Percentiles rank a stretch among this genome's conserved stretches.
Evolutionary conservation across 2,113 vertebrate species (phyloP).

Genomic region (Albula goreensis): DNA sequence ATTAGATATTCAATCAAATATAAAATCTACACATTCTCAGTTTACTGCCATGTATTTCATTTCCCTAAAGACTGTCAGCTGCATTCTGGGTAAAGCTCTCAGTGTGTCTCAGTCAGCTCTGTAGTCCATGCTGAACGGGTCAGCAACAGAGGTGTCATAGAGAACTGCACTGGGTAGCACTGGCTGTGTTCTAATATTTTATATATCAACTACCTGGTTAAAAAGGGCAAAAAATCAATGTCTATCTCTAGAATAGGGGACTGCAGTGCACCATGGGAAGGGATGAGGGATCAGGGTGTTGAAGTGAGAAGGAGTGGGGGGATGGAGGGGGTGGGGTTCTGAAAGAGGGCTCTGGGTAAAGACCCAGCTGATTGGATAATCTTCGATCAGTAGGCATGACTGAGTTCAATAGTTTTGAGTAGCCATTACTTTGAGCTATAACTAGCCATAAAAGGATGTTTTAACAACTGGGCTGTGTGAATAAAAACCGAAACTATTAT

Average conservation of each 20-base stretch:
- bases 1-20: too few species aligned
- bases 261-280: background rate
- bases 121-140: background rate
- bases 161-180: background rate
- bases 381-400: background rate
- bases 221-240: background rate
- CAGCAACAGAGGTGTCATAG: background rate
- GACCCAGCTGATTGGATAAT: background rate
- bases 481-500: background rate
- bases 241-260: background rate
- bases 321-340: background rate
- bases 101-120: background rate
- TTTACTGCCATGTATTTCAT: background rate
- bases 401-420: background rate
- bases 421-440: background rate
- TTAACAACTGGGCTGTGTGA: background rate
- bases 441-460: background rate
- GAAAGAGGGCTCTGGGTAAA: background rate
- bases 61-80: background rate
- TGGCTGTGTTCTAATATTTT: background rate
- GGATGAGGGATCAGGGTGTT: background rate
- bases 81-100: background rate
- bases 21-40: too few species aligned
- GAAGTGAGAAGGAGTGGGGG: too few species aligned
- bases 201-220: background rate